Percentiles rank a stretch among this genome's conserved stretches.
phyloP scores from a whole-genome alignment of 2,797 vertebrate species.

The Aquila chrysaetos region DNA sequence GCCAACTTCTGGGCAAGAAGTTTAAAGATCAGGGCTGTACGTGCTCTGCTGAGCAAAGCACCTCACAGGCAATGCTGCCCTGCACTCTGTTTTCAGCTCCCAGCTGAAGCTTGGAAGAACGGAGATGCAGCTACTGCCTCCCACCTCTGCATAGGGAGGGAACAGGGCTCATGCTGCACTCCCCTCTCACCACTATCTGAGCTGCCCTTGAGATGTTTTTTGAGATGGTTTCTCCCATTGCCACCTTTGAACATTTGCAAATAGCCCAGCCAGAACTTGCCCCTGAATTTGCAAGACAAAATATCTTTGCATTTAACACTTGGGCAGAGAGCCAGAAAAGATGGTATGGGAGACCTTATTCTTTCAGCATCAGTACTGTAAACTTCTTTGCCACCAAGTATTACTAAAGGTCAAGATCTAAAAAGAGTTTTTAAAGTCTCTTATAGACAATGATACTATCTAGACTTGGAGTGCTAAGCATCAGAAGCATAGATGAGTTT shows the following conservation, averaged over 20 bases:
- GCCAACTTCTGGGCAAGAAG: not conserved
- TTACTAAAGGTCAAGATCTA: not conserved
- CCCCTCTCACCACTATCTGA: not conserved
- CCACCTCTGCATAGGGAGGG: accelerated
- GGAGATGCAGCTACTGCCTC: not conserved
- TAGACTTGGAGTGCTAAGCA: not conserved
- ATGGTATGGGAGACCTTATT: not conserved
- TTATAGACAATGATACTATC: not conserved
- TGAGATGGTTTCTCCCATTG: not conserved
- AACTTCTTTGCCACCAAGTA: not conserved
- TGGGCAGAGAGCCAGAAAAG: not conserved
- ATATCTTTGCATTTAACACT: not conserved
- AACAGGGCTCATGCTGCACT: not conserved
- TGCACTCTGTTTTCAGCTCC: not conserved
- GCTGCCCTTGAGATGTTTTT: not conserved
- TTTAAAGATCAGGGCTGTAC: not conserved
- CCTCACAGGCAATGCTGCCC: not conserved
- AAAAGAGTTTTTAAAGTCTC: not conserved
- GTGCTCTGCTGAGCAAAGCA: not conserved
- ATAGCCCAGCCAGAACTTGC: not conserved
- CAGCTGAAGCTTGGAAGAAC: not conserved
- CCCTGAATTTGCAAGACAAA: not conserved
- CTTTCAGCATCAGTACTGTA: not conserved
- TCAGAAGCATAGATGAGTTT: not conserved
- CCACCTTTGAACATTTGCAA: not conserved